A percentile compares a stretch with the other conserved stretches of the same genome.
Conservation (phyloP, 2,113 vertebrate species). For the Gnathochromis pfefferi region DNA sequence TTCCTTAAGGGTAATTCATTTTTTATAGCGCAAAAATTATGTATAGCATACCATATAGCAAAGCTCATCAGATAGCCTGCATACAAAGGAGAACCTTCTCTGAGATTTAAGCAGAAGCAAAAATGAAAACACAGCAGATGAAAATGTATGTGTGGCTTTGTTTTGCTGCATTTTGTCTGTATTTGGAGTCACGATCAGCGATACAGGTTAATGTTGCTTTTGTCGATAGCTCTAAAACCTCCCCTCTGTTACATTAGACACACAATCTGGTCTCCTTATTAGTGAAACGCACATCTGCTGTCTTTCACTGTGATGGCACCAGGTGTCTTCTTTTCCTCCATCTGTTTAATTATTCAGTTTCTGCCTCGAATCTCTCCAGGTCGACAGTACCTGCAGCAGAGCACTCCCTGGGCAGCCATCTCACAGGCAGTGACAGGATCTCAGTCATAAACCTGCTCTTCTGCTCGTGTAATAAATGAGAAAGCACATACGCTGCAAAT, state of each 20-base stretch:
- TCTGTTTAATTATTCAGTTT: conserved; percentile 63
- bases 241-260: background rate
- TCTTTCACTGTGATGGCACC: conserved; percentile 45
- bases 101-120: background rate
- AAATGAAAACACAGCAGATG: background rate
- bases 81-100: background rate
- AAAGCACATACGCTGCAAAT: background rate
- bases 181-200: background rate
- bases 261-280: conserved; percentile 20
- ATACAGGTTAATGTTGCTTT: background rate
- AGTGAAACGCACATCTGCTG: conserved; percentile 34
- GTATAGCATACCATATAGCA: background rate
- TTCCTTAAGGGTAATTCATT: background rate
- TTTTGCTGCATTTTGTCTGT: background rate
- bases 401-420: conserved; percentile 34
- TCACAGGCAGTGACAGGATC: conserved; percentile 16
- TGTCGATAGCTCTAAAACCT: background rate
- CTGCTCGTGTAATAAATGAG: conserved; percentile 31
- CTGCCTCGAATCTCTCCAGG: conserved; percentile 30
- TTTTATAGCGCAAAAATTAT: background rate
- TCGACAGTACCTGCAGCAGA: conserved; percentile 22
- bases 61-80: background rate
- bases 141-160: background rate
- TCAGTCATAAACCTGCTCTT: conserved; percentile 15
- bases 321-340: conserved; percentile 52